These are phyloP conservation scores for Meda fulgida DNA, from an alignment of 2,797 vertebrate species.

Conservation along the genomic window DNA sequence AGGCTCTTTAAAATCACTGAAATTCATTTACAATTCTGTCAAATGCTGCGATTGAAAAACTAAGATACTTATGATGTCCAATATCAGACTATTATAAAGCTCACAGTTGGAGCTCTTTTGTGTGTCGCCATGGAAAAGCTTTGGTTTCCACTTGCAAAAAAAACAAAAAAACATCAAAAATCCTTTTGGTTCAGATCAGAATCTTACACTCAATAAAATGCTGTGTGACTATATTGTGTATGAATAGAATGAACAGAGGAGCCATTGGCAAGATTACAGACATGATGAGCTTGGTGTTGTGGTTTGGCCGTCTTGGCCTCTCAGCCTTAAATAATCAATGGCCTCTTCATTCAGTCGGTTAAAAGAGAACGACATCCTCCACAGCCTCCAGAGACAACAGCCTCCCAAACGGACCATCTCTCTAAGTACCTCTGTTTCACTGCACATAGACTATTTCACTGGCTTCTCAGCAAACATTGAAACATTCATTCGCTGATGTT, in stretches of 20 bases:
- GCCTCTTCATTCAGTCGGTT: conserved; percentile 24
- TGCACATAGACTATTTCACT: conserved; percentile 8
- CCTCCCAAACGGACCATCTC: conserved; percentile 13
- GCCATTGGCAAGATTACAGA: conserved; percentile 11
- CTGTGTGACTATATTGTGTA: not conserved
- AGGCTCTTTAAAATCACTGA: conserved; percentile 34
- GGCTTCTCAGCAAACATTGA: conserved; percentile 65
- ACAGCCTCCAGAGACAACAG: conserved; percentile 26
- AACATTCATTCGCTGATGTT: conserved; percentile 47
- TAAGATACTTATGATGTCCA: not conserved
- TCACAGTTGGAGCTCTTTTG: conserved; percentile 21
- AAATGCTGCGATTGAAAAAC: conserved; percentile 19
- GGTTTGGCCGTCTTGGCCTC: conserved; percentile 10
- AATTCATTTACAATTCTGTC: conserved; percentile 30
- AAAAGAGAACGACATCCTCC: conserved; percentile 38
- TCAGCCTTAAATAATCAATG: conserved; percentile 41
- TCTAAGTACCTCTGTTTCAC: conserved; percentile 34
- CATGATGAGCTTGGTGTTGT: conserved; percentile 2
- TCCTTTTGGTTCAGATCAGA: not conserved
- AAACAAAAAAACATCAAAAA: not conserved
- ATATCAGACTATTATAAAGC: conserved; percentile 26
- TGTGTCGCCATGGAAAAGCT: conserved; percentile 58
- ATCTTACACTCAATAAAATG: not conserved
- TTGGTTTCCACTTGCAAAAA: conserved; percentile 23
- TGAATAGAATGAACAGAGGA: not conserved